Percentiles rank a stretch among this genome's conserved stretches.
These are phyloP conservation scores for Orchesellides sinensis DNA, from an alignment of 2,888 invertebrate genomes.

Conservation along the genomic window DNA sequence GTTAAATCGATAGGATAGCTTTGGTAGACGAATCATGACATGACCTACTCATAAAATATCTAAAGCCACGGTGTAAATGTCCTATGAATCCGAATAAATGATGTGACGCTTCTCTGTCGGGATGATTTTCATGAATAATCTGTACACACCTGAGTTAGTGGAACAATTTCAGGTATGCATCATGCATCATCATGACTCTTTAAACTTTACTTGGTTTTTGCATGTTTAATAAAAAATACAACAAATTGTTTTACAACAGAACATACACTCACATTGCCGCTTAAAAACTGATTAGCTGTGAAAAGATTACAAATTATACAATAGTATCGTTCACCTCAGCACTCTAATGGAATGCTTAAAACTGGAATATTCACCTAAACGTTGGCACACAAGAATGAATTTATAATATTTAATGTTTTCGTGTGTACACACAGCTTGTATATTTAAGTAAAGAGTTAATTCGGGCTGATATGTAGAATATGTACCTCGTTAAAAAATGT, in stretches of 20 bases:
- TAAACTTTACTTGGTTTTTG: neutral
- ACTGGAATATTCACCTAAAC: neutral
- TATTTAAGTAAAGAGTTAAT: neutral
- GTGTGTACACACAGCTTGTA: neutral
- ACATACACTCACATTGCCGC: neutral
- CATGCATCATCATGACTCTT: slow-evolving; percentile 10
- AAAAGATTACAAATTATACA: neutral
- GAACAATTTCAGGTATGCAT: neutral
- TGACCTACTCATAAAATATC: no score
- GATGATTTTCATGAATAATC: neutral
- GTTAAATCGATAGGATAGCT: no score
- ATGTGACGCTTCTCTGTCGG: neutral
- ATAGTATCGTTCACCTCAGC: neutral
- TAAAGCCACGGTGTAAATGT: no score
- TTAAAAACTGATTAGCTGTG: neutral
- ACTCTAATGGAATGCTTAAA: neutral
- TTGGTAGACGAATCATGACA: no score
- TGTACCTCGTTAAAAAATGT: no score
- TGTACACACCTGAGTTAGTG: neutral
- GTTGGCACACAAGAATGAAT: no score
- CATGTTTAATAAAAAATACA: neutral
- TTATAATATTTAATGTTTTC: neutral
- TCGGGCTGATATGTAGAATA: no score
- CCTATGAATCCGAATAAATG: no score
- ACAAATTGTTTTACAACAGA: neutral